Conservation (phyloP, 2,113 vertebrate genomes). For the Lipophrys pholis region DNA sequence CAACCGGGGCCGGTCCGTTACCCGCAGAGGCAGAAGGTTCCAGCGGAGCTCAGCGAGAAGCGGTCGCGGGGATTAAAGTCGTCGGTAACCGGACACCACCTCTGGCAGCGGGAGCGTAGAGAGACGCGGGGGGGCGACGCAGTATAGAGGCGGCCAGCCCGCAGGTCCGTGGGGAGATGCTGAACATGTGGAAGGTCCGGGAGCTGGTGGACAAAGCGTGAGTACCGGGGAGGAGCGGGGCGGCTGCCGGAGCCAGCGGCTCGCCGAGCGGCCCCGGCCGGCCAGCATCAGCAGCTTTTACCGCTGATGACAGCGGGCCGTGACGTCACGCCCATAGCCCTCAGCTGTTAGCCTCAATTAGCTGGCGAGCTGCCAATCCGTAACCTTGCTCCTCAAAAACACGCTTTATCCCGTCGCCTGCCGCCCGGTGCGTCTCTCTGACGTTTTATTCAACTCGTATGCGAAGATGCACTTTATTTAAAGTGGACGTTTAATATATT, state of each 20-base stretch:
- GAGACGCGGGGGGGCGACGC: conserved; percentile 67
- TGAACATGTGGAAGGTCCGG: conserved; percentile 98
- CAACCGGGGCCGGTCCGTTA: conserved; percentile 75
- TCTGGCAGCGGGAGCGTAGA: conserved; percentile 45
- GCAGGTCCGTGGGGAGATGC: conserved; percentile 83
- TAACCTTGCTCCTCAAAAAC: conserved; percentile 16
- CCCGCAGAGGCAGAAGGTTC: conserved; percentile 54
- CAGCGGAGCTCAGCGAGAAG: conserved; percentile 39
- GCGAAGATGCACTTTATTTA: background rate
- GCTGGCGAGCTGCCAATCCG: conserved; percentile 64
- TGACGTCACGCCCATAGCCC: conserved; percentile 77
- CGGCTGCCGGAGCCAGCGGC: conserved; percentile 10
- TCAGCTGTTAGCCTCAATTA: conserved; percentile 74
- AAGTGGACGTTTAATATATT: background rate
- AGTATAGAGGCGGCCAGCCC: conserved; percentile 71
- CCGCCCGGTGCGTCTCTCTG: fast-evolving
- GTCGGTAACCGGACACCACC: conserved; percentile 65
- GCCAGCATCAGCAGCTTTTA: conserved; percentile 66
- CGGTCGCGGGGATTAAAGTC: conserved; percentile 8
- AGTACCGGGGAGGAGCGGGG: conserved; percentile 81
- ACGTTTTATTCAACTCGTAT: background rate
- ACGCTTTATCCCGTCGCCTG: no score
- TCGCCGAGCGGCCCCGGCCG: conserved; percentile 30
- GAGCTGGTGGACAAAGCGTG: conserved; percentile 99
- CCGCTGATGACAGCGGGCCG: conserved; percentile 56